phyloP scores from a whole-genome alignment of 1,140 invertebrate genomes.

The Neotoxoptera formosana region DNA sequence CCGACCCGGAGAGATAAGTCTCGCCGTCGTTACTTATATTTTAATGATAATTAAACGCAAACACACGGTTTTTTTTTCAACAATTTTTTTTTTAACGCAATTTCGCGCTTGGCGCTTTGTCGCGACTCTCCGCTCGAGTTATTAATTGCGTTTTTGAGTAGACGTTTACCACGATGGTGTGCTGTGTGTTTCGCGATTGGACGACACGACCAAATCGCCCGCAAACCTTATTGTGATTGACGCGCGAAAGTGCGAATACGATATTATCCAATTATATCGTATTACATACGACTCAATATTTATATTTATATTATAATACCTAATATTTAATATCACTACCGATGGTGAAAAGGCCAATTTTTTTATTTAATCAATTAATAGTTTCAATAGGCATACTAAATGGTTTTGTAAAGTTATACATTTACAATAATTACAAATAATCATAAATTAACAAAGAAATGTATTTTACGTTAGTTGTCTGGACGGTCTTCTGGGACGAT shows the following conservation, averaged over 20 bases:
- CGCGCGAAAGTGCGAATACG: background rate
- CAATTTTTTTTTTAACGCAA: background rate
- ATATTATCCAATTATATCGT: background rate
- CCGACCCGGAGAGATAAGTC: constrained; percentile 3
- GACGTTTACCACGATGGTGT: background rate
- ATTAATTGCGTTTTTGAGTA: background rate
- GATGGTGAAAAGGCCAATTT: background rate
- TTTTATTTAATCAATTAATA: background rate
- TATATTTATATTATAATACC: background rate
- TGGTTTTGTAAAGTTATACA: background rate
- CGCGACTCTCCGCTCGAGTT: background rate
- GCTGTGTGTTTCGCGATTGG: background rate
- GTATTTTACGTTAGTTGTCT: too few species aligned
- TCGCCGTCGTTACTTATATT: background rate
- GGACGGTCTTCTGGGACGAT: too few species aligned
- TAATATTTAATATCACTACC: background rate
- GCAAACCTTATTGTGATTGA: background rate
- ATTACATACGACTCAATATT: background rate
- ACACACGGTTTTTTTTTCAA: background rate
- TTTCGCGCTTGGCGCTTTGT: background rate
- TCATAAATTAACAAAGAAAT: too few species aligned
- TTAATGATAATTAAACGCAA: constrained; percentile 26
- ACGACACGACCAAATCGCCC: background rate
- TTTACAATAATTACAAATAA: too few species aligned
- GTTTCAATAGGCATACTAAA: background rate